Percentiles rank a stretch among this genome's conserved stretches.
phyloP scores from a whole-genome alignment of 64 coral and sea anemone species.

The Hydrozoanthus tunicans region DNA sequence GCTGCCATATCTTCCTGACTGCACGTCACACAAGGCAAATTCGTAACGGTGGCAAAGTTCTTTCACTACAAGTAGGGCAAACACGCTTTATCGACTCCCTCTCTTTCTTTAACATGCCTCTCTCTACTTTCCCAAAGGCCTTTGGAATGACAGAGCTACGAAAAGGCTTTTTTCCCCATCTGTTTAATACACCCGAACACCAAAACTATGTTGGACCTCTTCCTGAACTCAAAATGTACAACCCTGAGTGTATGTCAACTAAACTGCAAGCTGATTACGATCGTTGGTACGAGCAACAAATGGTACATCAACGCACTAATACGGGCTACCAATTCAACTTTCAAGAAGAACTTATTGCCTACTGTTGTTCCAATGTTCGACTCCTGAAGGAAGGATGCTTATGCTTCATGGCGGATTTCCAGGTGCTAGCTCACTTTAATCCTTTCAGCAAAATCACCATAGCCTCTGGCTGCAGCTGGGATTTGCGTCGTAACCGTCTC shows the following conservation, averaged over 20 bases:
- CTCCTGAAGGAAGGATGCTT: slow-evolving; percentile 19
- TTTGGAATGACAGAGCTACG: not conserved
- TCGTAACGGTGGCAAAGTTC: too few relatives aligned
- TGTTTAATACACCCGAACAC: not conserved
- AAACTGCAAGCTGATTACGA: not conserved
- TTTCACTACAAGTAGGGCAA: too few relatives aligned
- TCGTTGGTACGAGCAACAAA: not conserved
- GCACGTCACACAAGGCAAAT: too few relatives aligned
- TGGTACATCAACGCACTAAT: not conserved
- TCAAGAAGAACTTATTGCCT: slow-evolving; percentile 22
- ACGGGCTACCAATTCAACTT: not conserved
- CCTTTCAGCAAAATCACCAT: slow-evolving; percentile 14
- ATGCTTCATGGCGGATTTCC: not conserved
- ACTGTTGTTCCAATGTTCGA: slow-evolving; percentile 2
- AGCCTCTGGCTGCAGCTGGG: too few relatives aligned
- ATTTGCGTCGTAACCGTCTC: too few relatives aligned
- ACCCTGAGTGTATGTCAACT: not conserved
- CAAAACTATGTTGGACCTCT: not conserved
- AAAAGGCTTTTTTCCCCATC: not conserved
- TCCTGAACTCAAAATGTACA: not conserved
- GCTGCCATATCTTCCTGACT: too few relatives aligned
- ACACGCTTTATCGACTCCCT: slow-evolving; percentile 7
- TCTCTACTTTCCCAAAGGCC: slow-evolving; percentile 32
- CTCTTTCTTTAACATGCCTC: slow-evolving; percentile 34
- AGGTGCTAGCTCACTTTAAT: not conserved